These are phyloP conservation scores for Ophiodon elongatus DNA, from an alignment of 2,113 vertebrate species.

Conservation along the genomic window DNA sequence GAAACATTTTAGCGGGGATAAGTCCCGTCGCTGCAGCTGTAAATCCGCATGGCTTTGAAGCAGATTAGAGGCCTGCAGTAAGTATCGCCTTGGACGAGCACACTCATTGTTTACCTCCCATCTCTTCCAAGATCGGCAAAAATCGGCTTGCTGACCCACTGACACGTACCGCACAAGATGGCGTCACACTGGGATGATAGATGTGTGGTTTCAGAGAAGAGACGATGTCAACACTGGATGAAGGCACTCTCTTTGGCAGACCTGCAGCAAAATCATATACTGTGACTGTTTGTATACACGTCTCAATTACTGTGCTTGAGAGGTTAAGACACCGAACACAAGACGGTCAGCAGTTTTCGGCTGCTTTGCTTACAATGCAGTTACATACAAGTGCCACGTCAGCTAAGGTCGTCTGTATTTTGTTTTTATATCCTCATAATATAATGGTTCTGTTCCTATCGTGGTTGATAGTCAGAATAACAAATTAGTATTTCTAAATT, in stretches of 20 bases:
- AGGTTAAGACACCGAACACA: neutral
- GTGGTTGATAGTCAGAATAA: neutral
- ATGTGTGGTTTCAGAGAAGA: neutral
- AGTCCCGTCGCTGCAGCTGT: conserved; percentile 40
- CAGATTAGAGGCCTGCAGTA: conserved; percentile 69
- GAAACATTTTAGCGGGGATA: conserved; percentile 56
- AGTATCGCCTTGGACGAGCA: conserved; percentile 53
- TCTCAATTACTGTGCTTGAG: neutral
- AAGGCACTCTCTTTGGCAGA: neutral
- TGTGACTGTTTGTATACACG: neutral
- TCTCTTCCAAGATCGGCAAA: conserved; percentile 54
- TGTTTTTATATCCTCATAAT: neutral
- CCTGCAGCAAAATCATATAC: neutral
- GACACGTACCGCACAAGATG: conserved; percentile 20
- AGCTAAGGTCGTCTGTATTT: neutral
- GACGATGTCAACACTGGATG: neutral
- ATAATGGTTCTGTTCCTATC: neutral
- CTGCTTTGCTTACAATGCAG: conserved; percentile 1
- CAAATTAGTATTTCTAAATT: too few relatives aligned
- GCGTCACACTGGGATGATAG: neutral
- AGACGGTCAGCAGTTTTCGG: neutral
- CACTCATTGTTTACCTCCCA: conserved; percentile 56
- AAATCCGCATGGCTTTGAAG: conserved; percentile 71
- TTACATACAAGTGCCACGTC: neutral
- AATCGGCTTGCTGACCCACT: conserved; percentile 35